Evolutionary conservation across 1,140 invertebrate species (phyloP).

Genomic region (Riptortus pedestris): DNA sequence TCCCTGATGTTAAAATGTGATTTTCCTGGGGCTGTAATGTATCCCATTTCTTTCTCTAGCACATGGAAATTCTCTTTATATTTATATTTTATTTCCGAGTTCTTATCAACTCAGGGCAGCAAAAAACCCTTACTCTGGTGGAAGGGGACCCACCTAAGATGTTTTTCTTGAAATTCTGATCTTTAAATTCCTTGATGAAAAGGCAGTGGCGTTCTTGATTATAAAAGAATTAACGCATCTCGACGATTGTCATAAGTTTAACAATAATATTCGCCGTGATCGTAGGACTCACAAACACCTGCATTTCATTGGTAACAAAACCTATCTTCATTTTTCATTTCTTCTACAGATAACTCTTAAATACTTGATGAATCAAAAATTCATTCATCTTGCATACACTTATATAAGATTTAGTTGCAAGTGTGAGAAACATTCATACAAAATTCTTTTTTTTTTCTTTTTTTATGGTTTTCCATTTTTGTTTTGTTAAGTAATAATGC

Average conservation of each 20-base stretch:
- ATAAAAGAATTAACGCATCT: not conserved
- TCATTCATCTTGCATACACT: conserved; percentile 7
- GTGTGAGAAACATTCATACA: not conserved
- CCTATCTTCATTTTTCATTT: conserved; percentile 22
- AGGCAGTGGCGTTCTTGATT: conserved; percentile 5
- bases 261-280: not conserved
- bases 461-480: no score
- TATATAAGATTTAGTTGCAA: not conserved
- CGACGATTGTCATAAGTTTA: not conserved
- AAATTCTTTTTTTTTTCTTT: no score
- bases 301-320: conserved; percentile 25
- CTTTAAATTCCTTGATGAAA: not conserved
- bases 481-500: no score
- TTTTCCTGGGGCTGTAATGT: not conserved
- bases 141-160: conserved; percentile 6
- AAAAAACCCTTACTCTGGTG: not conserved
- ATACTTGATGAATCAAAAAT: not conserved
- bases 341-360: conserved; percentile 13
- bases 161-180: not conserved
- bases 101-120: not conserved
- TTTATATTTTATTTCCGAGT: no score
- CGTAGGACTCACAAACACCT: conserved; percentile 20
- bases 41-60: not conserved
- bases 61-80: not conserved
- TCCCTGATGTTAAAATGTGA: conserved; percentile 14